Evolutionary conservation across 2,113 vertebrate genomes (phyloP), one percentile per base, ranked within the genome.

Genomic region (Mustelus asterias): DNA sequence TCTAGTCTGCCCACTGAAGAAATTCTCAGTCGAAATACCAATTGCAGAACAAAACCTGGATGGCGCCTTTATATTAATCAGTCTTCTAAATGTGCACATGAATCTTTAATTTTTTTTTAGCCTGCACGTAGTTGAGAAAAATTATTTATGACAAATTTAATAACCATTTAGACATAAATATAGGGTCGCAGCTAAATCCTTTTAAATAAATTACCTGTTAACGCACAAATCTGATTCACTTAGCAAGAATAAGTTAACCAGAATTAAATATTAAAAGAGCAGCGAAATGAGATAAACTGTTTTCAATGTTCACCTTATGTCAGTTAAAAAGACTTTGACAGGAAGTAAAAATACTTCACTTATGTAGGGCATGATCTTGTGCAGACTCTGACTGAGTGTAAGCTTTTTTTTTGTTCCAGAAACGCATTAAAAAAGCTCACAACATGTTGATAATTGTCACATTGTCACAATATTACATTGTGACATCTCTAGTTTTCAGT

Each of bases 241-340:
- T 90, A 90, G 58, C 88, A n/a, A 83, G n/a, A 83, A 83, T 83
- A 83, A 63, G 88, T 63, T 90, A 90, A 90, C 88, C 54, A n/a
- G 58, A 90, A 90, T 90, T 90, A 90, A 90, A 33, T 90, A 60
- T 90, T 90, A 90, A 90, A 90, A 63, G 33, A 13, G 37, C 37
- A 41, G n/a, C 9, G 20, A 33, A 94, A 70, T 94, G 65, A 44
- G 18, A 41, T 70, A 67, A 69, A 44, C 41, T 44, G 69, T 48
- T 95, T 95, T 72, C 69, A 48, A 44, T 33, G 94, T 44, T 95
- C 69, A 72, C 37, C 69, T 48, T 72, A 54, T 24, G n/a, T 72
- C 69, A 95, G 24, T 13, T 48, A 26, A 54, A 26, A 48, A 48
- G 94, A 95, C 44, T 72, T 95, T 76, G 94, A 95, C 65, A 16